Percentiles rank a stretch among this genome's conserved stretches.
phyloP scores from a whole-genome alignment of 1,140 invertebrate genomes.

The Leguminivora glycinivorella region DNA sequence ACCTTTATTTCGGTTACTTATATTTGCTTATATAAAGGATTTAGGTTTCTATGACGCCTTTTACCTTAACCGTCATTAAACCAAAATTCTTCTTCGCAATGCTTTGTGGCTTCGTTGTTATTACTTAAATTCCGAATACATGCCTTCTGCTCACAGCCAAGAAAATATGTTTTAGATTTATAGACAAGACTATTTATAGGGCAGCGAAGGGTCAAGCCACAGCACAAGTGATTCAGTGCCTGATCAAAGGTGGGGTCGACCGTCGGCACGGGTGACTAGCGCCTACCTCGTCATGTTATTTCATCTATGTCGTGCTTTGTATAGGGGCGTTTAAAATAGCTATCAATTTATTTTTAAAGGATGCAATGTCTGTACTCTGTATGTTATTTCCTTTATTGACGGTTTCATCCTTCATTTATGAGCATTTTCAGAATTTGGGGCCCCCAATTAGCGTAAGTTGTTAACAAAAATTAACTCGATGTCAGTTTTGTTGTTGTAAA shows the following conservation, averaged over 20 bases:
- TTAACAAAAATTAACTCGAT: too few relatives aligned
- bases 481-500: too few relatives aligned
- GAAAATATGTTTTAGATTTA: neutral
- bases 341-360: neutral
- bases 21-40: too few relatives aligned
- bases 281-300: neutral
- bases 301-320: neutral
- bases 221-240: slow-evolving; percentile 12
- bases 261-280: slow-evolving; percentile 14
- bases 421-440: too few relatives aligned
- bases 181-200: neutral
- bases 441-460: too few relatives aligned
- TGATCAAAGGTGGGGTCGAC: slow-evolving; percentile 25
- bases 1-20: neutral
- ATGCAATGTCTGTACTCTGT: neutral
- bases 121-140: neutral
- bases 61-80: neutral
- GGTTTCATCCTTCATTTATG: too few relatives aligned
- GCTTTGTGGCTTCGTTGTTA: neutral
- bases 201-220: slow-evolving; percentile 22
- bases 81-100: neutral
- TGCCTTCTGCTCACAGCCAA: neutral
- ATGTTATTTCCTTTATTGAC: too few relatives aligned
- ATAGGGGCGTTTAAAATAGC: slow-evolving; percentile 6
- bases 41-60: too few relatives aligned